Evolutionary conservation across 23 tunicate species (phyloP).

Genomic region (Ascidia mentula): DNA sequence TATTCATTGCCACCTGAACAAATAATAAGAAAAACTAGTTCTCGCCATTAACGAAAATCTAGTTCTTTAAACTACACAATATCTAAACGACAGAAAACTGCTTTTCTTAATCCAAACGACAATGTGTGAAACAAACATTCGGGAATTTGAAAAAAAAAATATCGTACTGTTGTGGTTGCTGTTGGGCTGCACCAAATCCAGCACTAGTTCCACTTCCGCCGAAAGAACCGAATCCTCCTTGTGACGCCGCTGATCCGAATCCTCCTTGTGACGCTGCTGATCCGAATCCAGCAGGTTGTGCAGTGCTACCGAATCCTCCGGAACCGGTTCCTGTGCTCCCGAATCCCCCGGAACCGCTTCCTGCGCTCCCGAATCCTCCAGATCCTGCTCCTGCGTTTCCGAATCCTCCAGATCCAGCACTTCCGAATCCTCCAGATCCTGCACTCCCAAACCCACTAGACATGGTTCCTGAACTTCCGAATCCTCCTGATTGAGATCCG

Average conservation of each 20-base stretch:
- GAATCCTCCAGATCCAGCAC: not conserved
- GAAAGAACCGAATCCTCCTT: too few relatives aligned
- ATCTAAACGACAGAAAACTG: too few relatives aligned
- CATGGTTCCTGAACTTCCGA: slow-evolving; percentile 2
- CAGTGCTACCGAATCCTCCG: not conserved
- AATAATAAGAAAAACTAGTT: not conserved
- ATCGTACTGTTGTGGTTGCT: not conserved
- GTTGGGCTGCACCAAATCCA: not conserved
- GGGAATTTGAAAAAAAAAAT: too few relatives aligned
- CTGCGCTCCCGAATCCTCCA: not conserved
- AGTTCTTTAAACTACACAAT: too few relatives aligned
- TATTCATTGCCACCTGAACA: too few relatives aligned
- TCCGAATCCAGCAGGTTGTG: too few relatives aligned
- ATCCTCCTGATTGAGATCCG: not conserved
- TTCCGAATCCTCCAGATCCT: not conserved
- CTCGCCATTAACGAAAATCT: too few relatives aligned
- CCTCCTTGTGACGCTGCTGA: too few relatives aligned
- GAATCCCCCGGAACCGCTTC: not conserved
- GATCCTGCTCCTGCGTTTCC: not conserved
- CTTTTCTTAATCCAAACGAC: too few relatives aligned
- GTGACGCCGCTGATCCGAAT: too few relatives aligned
- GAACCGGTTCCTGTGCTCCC: not conserved
- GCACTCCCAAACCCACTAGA: slow-evolving; percentile 6
- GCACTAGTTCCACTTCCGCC: too few relatives aligned
- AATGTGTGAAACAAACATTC: too few relatives aligned